Evolutionary conservation across 92 coral and sea anemone species (phyloP), one percentile per base, ranked within the genome.

Genomic region (Phenganax stokvisi): DNA sequence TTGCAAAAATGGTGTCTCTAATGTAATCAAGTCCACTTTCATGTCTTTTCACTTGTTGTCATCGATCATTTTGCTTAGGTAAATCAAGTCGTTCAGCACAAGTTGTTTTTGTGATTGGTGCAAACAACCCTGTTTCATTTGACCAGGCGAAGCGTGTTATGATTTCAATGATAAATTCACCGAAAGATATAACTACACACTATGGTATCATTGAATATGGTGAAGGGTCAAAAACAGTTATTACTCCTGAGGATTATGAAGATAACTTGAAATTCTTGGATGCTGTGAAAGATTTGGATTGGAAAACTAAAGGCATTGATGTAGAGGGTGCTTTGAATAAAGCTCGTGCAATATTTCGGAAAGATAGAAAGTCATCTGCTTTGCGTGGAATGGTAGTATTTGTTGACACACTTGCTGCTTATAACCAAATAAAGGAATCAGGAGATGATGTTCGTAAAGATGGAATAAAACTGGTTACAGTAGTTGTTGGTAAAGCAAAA

Each of bases 131-230:
- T 57, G 78, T 76, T 62, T 82, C 94, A 57, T 93, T 89, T 79
- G 72, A 80, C 37, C 83, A 79, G 7, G 71, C 89, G 80, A 87
- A 76, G 73, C 85, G 81, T 27, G 81, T 90, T 28, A 67, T 91
- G 3, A 89, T 72, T 37, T 72, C 60, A 75, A 79, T 89, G 29
- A 81, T 93, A 29, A 83, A 81, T 85, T 84, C 85, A 57, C 86
- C 90, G 59, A 88, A 89, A 57, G 87, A 96, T 27, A 66, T 81
- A 6, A 65, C 82, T 28, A 79, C 92, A 44, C 85, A 88, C 16
- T 93, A 93, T 80, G 87, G 93, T 31, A 83, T 93, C 51, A 83
- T 93, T 47, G 82, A 85, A 6, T 93, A 83, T 55, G 98, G 88
- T 13, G 82, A 89, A 56, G 81, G 82, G 6, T 74, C 91, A 44